Conservation (phyloP, 2,113 vertebrate genomes). For the Coregonus clupeaformis region DNA sequence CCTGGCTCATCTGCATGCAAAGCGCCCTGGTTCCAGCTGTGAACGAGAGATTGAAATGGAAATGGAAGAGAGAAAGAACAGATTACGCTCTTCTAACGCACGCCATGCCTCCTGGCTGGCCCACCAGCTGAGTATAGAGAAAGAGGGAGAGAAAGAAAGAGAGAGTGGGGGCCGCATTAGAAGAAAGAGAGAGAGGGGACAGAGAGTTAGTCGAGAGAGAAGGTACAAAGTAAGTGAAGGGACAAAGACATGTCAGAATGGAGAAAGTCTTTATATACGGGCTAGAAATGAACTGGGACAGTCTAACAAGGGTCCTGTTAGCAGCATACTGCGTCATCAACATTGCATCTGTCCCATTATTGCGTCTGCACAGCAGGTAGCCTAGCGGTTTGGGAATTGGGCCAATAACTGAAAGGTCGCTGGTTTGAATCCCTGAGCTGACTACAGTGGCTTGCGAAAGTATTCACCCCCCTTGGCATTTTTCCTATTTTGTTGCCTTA, state of each 20-base stretch:
- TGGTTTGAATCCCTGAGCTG: too few relatives aligned
- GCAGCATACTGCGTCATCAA: too few relatives aligned
- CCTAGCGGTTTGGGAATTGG: too few relatives aligned
- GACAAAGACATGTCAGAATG: conserved; percentile 10
- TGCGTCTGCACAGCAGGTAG: too few relatives aligned
- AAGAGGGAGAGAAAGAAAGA: neutral
- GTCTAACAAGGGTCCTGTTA: too few relatives aligned
- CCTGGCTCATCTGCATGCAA: conserved; percentile 65
- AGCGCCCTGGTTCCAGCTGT: conserved; percentile 67
- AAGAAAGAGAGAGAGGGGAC: neutral
- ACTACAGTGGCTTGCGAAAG: too few relatives aligned
- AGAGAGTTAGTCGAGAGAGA: conserved; percentile 1
- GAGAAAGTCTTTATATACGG: neutral
- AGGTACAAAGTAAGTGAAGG: conserved; percentile 1
- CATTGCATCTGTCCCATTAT: too few relatives aligned
- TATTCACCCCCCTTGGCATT: too few relatives aligned
- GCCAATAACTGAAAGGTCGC: too few relatives aligned
- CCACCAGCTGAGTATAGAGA: conserved; percentile 50
- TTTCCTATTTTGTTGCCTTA: too few relatives aligned
- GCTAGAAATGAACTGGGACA: too few relatives aligned
- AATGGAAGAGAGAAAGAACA: conserved; percentile 55
- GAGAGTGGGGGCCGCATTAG: conserved; percentile 10
- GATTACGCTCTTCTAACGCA: conserved; percentile 56
- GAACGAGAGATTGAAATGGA: conserved; percentile 75
- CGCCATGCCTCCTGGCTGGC: conserved; percentile 50